A percentile compares a stretch with the other conserved stretches of the same genome.
Evolutionary conservation across 30 jellyfish, hydroid and myxozoan genomes (phyloP).

Genomic region (Catostylus mosaicus): DNA sequence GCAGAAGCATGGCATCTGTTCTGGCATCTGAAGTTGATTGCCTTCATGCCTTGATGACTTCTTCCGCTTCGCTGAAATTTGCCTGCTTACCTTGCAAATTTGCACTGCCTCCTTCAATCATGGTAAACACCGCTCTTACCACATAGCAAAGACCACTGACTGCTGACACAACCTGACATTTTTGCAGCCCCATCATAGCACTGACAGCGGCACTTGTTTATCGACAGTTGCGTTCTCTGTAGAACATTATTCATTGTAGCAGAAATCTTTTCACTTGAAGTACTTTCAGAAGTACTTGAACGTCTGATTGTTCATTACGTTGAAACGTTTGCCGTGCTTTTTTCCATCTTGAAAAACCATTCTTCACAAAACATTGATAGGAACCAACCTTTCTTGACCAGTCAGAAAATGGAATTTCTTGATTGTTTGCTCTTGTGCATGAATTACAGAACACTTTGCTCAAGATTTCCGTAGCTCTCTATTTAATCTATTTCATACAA

Average conservation of each 20-base stretch:
- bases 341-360: slow-evolving; percentile 51
- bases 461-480: too few species aligned
- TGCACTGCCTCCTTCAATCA: slow-evolving; percentile 64
- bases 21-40: slow-evolving; percentile 38
- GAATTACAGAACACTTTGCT: slow-evolving; percentile 32
- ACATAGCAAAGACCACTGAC: slow-evolving; percentile 9
- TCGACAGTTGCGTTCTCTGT: neutral
- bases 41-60: slow-evolving; percentile 8
- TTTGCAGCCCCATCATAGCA: slow-evolving; percentile 47
- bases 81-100: slow-evolving; percentile 56
- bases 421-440: slow-evolving; percentile 38
- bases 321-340: slow-evolving; percentile 43
- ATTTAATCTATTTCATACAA: too few species aligned
- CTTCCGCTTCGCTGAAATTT: slow-evolving; percentile 46
- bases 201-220: slow-evolving; percentile 14
- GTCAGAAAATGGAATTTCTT: slow-evolving; percentile 45
- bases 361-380: slow-evolving; percentile 47
- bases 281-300: slow-evolving; percentile 31
- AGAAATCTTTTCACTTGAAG: slow-evolving; percentile 36
- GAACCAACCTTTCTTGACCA: slow-evolving; percentile 18
- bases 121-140: slow-evolving; percentile 60
- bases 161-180: slow-evolving; percentile 16
- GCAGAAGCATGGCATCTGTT: slow-evolving; percentile 46
- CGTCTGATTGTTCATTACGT: slow-evolving; percentile 42
- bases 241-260: slow-evolving; percentile 18